phyloP scores from a whole-genome alignment of 1,140 invertebrate species.

The Trachymyrmex septentrionalis region DNA sequence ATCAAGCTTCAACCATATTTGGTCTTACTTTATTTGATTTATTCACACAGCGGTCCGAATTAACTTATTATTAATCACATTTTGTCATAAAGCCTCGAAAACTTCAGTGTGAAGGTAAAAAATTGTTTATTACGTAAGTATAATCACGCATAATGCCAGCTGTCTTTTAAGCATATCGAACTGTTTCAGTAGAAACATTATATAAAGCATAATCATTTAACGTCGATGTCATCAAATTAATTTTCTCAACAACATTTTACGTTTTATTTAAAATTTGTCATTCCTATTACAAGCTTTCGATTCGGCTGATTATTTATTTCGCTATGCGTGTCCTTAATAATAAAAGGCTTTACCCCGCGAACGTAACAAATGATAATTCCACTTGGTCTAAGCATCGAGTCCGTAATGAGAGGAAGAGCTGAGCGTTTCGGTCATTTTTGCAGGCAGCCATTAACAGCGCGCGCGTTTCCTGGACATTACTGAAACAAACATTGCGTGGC shows the following conservation, averaged over 20 bases:
- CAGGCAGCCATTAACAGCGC: slow-evolving; percentile 30
- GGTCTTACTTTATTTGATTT: too few species aligned
- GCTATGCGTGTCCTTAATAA: not conserved
- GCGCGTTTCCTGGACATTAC: slow-evolving; percentile 51
- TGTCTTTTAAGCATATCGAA: not conserved
- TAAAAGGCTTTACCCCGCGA: not conserved
- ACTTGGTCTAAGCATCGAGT: not conserved
- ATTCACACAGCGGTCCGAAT: too few species aligned
- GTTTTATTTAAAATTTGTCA: not conserved
- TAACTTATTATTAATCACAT: not conserved
- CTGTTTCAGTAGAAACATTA: not conserved
- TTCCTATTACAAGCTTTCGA: slow-evolving; percentile 1
- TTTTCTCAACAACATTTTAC: not conserved
- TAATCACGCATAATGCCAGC: not conserved
- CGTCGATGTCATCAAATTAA: not conserved
- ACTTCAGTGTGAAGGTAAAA: not conserved
- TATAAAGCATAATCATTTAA: not conserved
- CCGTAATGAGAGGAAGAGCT: slow-evolving; percentile 38
- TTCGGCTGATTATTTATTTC: not conserved
- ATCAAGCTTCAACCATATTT: too few species aligned
- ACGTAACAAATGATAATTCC: slow-evolving; percentile 36
- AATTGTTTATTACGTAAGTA: slow-evolving; percentile 34
- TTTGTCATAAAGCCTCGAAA: not conserved
- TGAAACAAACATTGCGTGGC: slow-evolving; percentile 58
- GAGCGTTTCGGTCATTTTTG: slow-evolving; percentile 36